These are phyloP conservation scores for Hassar affinis DNA, from an alignment of 2,113 vertebrate genomes.

Conservation along the genomic window DNA sequence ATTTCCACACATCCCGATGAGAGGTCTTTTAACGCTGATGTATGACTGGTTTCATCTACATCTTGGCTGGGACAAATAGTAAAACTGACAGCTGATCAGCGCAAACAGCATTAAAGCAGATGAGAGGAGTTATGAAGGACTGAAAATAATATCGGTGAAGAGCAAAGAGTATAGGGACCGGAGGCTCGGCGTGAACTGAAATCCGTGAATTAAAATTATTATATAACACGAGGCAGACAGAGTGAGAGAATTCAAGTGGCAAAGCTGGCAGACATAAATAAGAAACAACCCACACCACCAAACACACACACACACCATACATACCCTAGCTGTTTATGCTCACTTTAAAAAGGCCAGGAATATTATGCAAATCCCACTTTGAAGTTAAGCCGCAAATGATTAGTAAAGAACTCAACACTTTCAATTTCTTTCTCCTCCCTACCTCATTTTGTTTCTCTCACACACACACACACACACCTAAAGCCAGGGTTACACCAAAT, in stretches of 20 bases:
- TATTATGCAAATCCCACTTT: conserved; percentile 79
- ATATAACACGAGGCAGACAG: background rate
- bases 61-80: background rate
- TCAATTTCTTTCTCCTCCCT: conserved; percentile 14
- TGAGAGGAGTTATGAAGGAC: conserved; percentile 5
- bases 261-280: conserved; percentile 17
- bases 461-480: conserved; percentile 22
- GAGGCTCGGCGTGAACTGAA: background rate
- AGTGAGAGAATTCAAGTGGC: background rate
- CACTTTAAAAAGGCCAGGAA: conserved; percentile 56
- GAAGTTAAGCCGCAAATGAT: conserved; percentile 72
- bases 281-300: background rate
- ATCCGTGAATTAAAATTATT: conserved; percentile 33
- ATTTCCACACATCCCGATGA: background rate
- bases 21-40: conserved; percentile 2
- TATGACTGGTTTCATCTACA: background rate
- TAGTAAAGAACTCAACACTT: conserved; percentile 50
- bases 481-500: background rate
- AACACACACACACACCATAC: conserved; percentile 1
- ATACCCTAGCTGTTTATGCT: conserved; percentile 43
- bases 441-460: conserved; percentile 44
- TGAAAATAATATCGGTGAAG: conserved; percentile 17
- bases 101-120: conserved; percentile 10
- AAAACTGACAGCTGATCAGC: conserved; percentile 19
- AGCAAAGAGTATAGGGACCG: conserved; percentile 20